phyloP scores from a whole-genome alignment of 2,888 invertebrate genomes.

The Ormyrus rosae region DNA sequence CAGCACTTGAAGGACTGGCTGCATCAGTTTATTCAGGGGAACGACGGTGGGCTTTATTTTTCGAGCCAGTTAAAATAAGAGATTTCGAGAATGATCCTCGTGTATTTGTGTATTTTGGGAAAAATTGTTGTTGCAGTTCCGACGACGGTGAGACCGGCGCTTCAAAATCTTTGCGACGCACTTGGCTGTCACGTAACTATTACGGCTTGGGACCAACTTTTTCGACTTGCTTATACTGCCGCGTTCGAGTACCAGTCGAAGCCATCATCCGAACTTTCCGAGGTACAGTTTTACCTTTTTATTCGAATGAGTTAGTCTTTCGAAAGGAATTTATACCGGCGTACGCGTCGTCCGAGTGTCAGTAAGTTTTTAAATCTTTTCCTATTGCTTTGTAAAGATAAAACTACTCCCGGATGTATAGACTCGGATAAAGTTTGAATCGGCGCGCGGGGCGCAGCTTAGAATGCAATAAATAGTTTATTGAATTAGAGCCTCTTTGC shows the following conservation, averaged over 20 bases:
- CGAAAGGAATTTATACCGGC: background rate
- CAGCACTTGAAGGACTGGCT: conserved; percentile 71
- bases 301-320: background rate
- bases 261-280: conserved; percentile 60
- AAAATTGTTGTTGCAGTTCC: conserved; percentile 76
- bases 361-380: background rate
- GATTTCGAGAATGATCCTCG: background rate
- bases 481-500: too few relatives aligned
- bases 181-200: conserved; percentile 86
- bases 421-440: too few relatives aligned
- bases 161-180: conserved; percentile 86
- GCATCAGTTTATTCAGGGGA: conserved; percentile 67
- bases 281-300: conserved; percentile 60
- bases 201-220: conserved; percentile 88
- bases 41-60: conserved; percentile 60
- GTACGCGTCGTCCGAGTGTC: background rate
- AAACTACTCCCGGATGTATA: too few relatives aligned
- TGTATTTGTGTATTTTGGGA: background rate
- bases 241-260: conserved; percentile 72
- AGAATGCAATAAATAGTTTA: too few relatives aligned
- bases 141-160: conserved; percentile 82
- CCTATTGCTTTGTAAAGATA: background rate
- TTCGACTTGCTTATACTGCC: conserved; percentile 77
- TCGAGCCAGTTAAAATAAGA: background rate
- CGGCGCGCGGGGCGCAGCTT: too few relatives aligned